A percentile compares a stretch with the other conserved stretches of the same genome.
Evolutionary conservation across 2,113 vertebrate genomes (phyloP).

Genomic region (Aix galericulata): DNA sequence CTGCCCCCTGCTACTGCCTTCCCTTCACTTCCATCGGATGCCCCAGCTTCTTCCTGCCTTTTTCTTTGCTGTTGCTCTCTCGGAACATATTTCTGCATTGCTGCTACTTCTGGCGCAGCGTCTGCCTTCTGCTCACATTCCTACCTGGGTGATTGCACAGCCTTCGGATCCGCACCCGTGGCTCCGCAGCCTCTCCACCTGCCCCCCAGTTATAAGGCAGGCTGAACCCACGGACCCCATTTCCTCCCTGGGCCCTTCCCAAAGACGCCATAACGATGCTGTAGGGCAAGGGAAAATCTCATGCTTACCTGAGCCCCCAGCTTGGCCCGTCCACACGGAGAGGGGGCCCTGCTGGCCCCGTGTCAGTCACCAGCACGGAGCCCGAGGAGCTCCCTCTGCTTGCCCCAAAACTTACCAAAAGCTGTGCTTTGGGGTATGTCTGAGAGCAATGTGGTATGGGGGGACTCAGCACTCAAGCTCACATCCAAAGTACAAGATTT

Average conservation of each 20-base stretch:
- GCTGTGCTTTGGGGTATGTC: not conserved
- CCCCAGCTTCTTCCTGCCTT: not conserved
- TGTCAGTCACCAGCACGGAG: not conserved
- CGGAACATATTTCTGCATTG: not conserved
- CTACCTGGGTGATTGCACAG: not conserved
- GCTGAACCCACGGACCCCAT: not conserved
- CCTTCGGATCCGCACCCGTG: not conserved
- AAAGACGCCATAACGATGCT: not conserved
- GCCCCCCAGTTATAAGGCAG: not conserved
- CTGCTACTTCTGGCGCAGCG: not conserved
- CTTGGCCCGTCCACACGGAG: fast-evolving
- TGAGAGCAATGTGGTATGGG: not conserved
- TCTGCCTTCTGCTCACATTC: not conserved
- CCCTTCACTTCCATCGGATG: not conserved
- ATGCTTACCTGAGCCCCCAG: not conserved
- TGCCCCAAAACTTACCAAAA: not conserved
- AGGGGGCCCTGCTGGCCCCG: not conserved
- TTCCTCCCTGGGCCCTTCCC: not conserved
- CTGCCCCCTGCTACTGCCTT: not conserved
- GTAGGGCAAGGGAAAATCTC: not conserved
- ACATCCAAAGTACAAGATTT: not conserved
- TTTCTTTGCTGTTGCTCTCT: not conserved
- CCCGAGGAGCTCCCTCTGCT: not conserved
- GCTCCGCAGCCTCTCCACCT: not conserved
- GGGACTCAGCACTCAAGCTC: not conserved